phyloP scores from a whole-genome alignment of 2,113 vertebrate genomes.

The Smithornis capensis region DNA sequence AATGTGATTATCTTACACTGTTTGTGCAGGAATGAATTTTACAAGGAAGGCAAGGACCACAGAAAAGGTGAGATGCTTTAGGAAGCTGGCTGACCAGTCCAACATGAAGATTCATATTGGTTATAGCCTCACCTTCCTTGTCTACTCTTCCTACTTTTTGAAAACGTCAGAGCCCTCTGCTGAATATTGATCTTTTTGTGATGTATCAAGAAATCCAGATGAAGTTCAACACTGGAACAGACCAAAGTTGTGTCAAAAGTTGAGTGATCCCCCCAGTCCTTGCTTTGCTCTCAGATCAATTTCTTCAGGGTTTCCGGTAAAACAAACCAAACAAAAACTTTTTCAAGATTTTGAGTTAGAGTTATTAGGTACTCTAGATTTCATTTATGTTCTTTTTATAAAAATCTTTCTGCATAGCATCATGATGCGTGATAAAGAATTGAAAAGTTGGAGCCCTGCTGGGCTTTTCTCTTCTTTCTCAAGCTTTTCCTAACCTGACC shows the following conservation, averaged over 20 bases:
- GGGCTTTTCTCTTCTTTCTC: neutral
- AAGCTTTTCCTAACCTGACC: neutral
- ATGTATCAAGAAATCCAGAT: neutral
- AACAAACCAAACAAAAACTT: neutral
- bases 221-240: neutral
- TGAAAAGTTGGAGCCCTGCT: neutral
- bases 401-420: neutral
- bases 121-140: neutral
- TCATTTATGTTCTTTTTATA: neutral
- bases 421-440: neutral
- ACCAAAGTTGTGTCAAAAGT: neutral
- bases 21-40: conserved; percentile 23
- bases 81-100: neutral
- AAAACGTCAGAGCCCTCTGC: neutral
- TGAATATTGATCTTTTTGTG: neutral
- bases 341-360: neutral
- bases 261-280: neutral
- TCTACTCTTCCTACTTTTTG: neutral
- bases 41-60: neutral
- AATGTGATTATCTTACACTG: conserved; percentile 35
- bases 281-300: neutral
- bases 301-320: neutral
- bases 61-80: neutral
- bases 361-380: neutral
- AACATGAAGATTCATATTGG: neutral